Evolutionary conservation across 2,888 invertebrate genomes (phyloP), one percentile per base, ranked within the genome.

Genomic region (Sialis fuliginosa): DNA sequence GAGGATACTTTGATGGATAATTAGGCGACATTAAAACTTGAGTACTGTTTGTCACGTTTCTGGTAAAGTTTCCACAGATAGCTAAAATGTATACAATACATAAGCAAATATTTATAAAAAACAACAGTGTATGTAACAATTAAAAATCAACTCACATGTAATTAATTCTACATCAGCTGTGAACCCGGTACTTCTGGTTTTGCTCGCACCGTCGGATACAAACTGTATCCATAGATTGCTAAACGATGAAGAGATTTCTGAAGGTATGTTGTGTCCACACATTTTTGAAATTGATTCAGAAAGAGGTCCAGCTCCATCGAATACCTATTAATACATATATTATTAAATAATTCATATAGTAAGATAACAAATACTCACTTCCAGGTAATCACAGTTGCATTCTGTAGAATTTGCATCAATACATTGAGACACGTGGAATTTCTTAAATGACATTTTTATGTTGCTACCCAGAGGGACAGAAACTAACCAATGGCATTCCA

Each of bases 401-500:
- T 67, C 64, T 32, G 55, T 62, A 13, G 61, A 61, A 1, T 63
- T 64, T 9, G 59, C 61, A 13, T 67, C 69, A 13, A 67, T 69
- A 30, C 71, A 70, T 1, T 68, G 58, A n/a, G 71, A 66, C 33
- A 79, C 55, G 54, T 76, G 70, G 42, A 79, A 64, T 8, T 67
- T 62, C 31, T 62, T 62, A 44, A 80, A 69, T 47, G 72, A 68
- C 1, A 89, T 60, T 56, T 70, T 69, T 2, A 90, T 67, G 6
- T 75, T 67, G 52, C 78, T 70, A 46, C 76, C 77, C 1, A 57
- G 57, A 0, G 74, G 69, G 0, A 78, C 79, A 44, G 60, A 64
- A 39, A 91, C 67, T 5, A 64, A 62, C 84, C 89, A 92, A 44
- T 74, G 68, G 58, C 93, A 93, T 54, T 88, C 81, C 54, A 88